Base-by-base conservation (phyloP, 1,140 invertebrate species). In the Manduca sexta region DNA sequence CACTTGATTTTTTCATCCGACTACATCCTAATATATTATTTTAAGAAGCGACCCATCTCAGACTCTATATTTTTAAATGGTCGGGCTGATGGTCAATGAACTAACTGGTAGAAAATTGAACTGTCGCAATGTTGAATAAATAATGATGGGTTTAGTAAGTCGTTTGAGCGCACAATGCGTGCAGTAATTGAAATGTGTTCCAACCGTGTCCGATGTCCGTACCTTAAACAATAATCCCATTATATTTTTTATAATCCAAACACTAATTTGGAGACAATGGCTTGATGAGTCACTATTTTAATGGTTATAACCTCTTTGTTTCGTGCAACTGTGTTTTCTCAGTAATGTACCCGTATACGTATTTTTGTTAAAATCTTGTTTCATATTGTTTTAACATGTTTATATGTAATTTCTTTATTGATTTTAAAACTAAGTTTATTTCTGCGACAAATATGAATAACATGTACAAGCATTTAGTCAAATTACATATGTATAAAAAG, bases 221-320 rank as follows among this genome's bases (percentile, higher is more conserved):
- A 21, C 49, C 40, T 37, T 47, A 56, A 60, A 68, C 64, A 68
- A 64, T 68, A 61, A 68, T 68, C 57, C 58, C 49, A 60, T 67
- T 56, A 64, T 35, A 48, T 52, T 45, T 58, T 68, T 68, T 68
- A 67, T 67, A 67, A 67, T 67, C 57, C 54, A 34, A 34, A 30
- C 44, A 33, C 49, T 56, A 52, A 59, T 62, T 56, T 61, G 45
- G 50, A 60, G 50, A 67, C 64, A 67, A 67, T 67, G 60, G 54
- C 26, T 46, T 49, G 43, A 55, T 67, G 64, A 61, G 38, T 67
- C 57, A 66, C 44, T 61, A 46, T 13, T 15, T 47, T 15, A 10
- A 17, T 18, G 29, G 34, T 49, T 44, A 45, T 45, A 17, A 54
- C 46, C 47, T 45, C 45, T 45, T 54, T 49, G 46, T 54, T 49